These are phyloP conservation scores for Polypedilum vanderplanki DNA, from an alignment of 1,140 invertebrate genomes.

Conservation along the genomic window DNA sequence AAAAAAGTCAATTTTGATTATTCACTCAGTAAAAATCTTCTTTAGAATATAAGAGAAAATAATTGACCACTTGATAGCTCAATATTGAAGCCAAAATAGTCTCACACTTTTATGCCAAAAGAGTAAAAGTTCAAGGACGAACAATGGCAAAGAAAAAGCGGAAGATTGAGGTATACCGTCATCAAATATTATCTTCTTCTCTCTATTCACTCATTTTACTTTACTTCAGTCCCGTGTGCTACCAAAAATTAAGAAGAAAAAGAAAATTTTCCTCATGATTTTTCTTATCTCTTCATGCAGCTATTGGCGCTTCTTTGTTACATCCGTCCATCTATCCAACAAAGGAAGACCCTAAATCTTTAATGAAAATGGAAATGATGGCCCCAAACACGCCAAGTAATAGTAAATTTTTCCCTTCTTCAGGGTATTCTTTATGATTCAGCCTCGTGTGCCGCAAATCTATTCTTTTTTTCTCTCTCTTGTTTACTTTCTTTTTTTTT, in stretches of 20 bases:
- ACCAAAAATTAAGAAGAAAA: not conserved
- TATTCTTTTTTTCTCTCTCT: not conserved
- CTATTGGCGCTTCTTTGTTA: not conserved
- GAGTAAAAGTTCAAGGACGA: conserved; percentile 24
- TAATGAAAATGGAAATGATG: conserved; percentile 28
- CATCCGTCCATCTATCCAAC: not conserved
- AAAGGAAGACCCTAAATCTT: conserved; percentile 10
- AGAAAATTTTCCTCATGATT: not conserved
- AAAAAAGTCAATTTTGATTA: too few species aligned
- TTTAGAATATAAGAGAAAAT: not conserved
- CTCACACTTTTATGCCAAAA: not conserved
- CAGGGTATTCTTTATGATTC: not conserved
- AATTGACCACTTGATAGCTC: conserved; percentile 23
- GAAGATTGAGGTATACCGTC: not conserved
- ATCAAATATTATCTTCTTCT: conserved; percentile 4
- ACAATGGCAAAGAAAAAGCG: not conserved
- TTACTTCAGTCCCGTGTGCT: not conserved
- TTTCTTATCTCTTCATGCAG: not conserved
- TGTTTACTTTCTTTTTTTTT: not conserved
- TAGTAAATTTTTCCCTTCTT: not conserved
- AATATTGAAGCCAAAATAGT: conserved; percentile 2
- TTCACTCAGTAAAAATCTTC: not conserved
- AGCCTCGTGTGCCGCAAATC: not conserved
- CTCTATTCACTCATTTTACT: not conserved
- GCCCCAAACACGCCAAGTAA: not conserved